Evolutionary conservation across 2,888 invertebrate genomes (phyloP), one percentile per base, ranked within the genome.

Genomic region (Gandaritis pyraliata): DNA sequence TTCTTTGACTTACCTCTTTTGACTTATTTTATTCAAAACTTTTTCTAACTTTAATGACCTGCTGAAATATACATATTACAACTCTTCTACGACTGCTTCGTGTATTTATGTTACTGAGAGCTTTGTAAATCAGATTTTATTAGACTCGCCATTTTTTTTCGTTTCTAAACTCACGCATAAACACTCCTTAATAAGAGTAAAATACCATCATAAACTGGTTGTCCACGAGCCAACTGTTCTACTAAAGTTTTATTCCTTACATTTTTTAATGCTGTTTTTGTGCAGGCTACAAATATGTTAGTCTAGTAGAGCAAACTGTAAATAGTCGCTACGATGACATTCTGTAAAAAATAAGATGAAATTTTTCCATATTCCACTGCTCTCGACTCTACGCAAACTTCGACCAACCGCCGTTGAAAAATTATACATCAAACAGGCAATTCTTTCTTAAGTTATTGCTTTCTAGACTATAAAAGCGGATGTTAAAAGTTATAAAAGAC

Each of bases 141-240:
- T 6, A 23, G 3, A 2, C 3, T 23, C 23, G 6, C 6, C 6
- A 33, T 7, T 5, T 8, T 10, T 33, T 2, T 10, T 5, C 8
- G 18, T 38, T 57, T 45, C 13, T 45, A 11, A 50, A 50, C 36
- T 47, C 23, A 52, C 29, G 38, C 16, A 53, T 53, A 56, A 49
- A 60, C 38, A 52, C 63, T 58, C 59, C 49, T 52, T 59, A 58
- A 49, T 59, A 66, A 67, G 60, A 63, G 60, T 45, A 29, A 58
- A 48, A 61, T 23, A 6, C 6, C 47, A 53, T 58, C 66, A 54
- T 69, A 68, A 72, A 68, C 69, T 69, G 33, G 58, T 60, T 61
- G 59, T 61, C 41, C 49, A 51, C 41, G 58, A 65, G 63, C 62
- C 65, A 58, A 65, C 61, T 59, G 48, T 46, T 43, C 43, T 47